Evolutionary conservation across 2,888 invertebrate species (phyloP).

Genomic region (Ypsolopha sequella): DNA sequence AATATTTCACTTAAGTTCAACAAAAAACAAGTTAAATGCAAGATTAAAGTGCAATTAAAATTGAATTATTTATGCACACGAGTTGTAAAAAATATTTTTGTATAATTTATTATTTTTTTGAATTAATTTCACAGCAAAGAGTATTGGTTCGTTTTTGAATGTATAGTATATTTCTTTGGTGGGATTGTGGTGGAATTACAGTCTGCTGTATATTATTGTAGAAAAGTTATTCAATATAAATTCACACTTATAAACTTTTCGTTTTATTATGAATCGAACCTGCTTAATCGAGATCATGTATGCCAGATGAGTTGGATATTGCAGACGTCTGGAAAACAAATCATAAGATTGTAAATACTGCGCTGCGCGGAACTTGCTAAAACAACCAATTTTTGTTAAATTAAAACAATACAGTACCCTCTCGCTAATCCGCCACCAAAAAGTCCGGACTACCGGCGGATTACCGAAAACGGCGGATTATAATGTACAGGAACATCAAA

Average conservation of each 20-base stretch:
- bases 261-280: conserved; percentile 21
- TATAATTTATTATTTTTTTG: conserved; percentile 8
- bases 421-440: too few relatives aligned
- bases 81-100: conserved; percentile 27
- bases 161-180: conserved; percentile 3
- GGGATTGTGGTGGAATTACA: conserved; percentile 29
- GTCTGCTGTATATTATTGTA: conserved; percentile 63
- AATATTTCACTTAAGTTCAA: not conserved
- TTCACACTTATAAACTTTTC: conserved; percentile 37
- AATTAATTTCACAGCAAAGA: not conserved
- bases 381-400: too few relatives aligned
- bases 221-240: conserved; percentile 66
- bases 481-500: too few relatives aligned
- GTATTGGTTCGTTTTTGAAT: conserved; percentile 3
- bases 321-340: too few relatives aligned
- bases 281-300: too few relatives aligned
- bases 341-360: too few relatives aligned
- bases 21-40: not conserved
- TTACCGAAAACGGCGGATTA: too few relatives aligned
- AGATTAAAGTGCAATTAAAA: conserved; percentile 39
- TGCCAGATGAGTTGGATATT: too few relatives aligned
- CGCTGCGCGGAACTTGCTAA: too few relatives aligned
- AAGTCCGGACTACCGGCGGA: too few relatives aligned
- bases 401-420: too few relatives aligned
- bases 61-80: conserved; percentile 16